Evolutionary conservation across 2,888 invertebrate genomes (phyloP).

Genomic region (Calliphora vomitoria): DNA sequence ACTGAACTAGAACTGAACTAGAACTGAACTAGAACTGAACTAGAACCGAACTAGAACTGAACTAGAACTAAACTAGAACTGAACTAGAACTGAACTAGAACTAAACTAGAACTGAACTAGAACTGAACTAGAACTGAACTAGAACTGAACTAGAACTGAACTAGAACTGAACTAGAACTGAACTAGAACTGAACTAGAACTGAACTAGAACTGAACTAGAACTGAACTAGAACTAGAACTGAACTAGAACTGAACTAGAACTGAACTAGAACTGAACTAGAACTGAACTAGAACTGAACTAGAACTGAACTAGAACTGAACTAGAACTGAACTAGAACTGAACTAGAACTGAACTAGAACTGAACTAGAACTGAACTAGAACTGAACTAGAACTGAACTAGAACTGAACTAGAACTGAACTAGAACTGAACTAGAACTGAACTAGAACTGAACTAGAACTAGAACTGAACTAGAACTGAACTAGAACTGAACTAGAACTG

Average conservation of each 20-base stretch:
- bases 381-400: neutral
- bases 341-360: conserved; percentile 2
- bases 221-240: conserved; percentile 1
- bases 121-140: neutral
- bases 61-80: no score
- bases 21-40: no score
- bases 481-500: neutral
- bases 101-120: neutral
- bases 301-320: conserved; percentile 9
- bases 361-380: conserved; percentile 13
- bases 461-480: conserved; percentile 7
- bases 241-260: conserved; percentile 6
- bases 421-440: conserved; percentile 8
- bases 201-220: conserved; percentile 8
- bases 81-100: no score
- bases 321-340: conserved; percentile 7
- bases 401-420: conserved; percentile 1
- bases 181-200: conserved; percentile 3
- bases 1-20: no score
- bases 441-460: conserved; percentile 8
- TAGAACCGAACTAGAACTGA: no score
- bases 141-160: neutral
- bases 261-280: conserved; percentile 10
- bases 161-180: neutral
- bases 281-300: conserved; percentile 14